Base-by-base conservation (phyloP, 2,113 vertebrate species). In the Ceuthmochares aereus region DNA sequence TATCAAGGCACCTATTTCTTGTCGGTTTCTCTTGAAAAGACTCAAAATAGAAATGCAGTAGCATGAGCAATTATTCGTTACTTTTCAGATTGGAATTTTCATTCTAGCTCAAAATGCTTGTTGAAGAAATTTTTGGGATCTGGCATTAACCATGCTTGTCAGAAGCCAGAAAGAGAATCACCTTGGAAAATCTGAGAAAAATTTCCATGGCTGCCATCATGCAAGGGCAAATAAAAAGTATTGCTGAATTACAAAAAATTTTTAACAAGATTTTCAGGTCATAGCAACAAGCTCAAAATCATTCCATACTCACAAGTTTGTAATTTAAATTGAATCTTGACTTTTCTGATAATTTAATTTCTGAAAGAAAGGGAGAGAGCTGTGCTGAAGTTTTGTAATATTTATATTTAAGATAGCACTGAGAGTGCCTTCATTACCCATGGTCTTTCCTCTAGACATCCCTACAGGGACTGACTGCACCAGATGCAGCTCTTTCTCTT, bases 91-190 rank as follows among this genome's bases (percentile, higher is more conserved):
- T 88, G 32, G 14, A 90, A 83, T 37, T 81, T 85, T n/a, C 17
- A 63, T 67, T 84, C 72, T 56, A 84, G 32, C 29, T 47, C 59
- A 80, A 85, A 87, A 85, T 18, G 13, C 34, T 74, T 76, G 47
- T 34, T 77, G 67, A 58, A 87, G 70, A 72, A 42, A 30, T 55
- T 93, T 85, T 83, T 90, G 73, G 89, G 80, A 87, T 43, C 40
- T 89, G 69, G 27, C 19, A 26, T 42, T 84, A 66, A 54, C 67
- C 47, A 14, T 42, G 52, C 59, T 67, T 94, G 16, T 55, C 66
- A 62, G 40, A 90, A 93, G 82, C 72, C 93, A 93, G 72, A 88
- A 85, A 77, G 27, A 90, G 92, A 97, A 91, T 93, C 87, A 88
- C 59, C 30, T 80, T 66, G 87, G 92, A 93, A 97, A 93, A 73